phyloP scores from a whole-genome alignment of 2,888 invertebrate species.

The Spodoptera exigua region DNA sequence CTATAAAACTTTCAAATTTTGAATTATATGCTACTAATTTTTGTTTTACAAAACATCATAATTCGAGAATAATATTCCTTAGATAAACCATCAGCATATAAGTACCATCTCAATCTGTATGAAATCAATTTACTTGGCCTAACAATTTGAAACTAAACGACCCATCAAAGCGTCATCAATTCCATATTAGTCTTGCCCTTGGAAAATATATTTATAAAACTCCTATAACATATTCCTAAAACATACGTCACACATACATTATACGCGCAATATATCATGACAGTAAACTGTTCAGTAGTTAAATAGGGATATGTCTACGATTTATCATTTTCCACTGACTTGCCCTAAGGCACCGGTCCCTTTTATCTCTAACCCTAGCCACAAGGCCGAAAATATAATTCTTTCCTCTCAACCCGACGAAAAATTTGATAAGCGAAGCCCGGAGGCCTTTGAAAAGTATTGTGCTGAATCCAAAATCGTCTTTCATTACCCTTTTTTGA shows the following conservation, averaged over 20 bases:
- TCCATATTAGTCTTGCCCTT: background rate
- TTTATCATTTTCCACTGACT: constrained; percentile 72
- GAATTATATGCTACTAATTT: too few relatives aligned
- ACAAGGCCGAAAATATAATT: constrained; percentile 61
- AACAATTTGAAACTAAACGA: background rate
- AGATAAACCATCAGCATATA: too few relatives aligned
- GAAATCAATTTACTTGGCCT: background rate
- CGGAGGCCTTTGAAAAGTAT: constrained; percentile 52
- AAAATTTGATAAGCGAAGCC: constrained; percentile 61
- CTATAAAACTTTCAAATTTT: too few relatives aligned
- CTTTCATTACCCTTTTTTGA: constrained; percentile 26
- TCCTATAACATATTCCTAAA: constrained; percentile 5
- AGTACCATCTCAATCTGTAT: too few relatives aligned
- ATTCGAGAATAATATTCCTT: too few relatives aligned
- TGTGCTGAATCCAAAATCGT: constrained; percentile 45
- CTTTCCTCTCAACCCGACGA: constrained; percentile 57
- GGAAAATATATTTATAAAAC: background rate
- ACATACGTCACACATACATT: constrained; percentile 18
- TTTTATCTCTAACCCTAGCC: constrained; percentile 64
- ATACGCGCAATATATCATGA: constrained; percentile 42
- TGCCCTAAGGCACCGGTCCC: constrained; percentile 61
- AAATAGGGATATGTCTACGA: constrained; percentile 64
- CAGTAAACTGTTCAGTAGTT: constrained; percentile 62
- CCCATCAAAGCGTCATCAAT: background rate
- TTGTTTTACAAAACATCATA: too few relatives aligned